Conservation (phyloP, 2,113 vertebrate species). For the Lynx canadensis region DNA sequence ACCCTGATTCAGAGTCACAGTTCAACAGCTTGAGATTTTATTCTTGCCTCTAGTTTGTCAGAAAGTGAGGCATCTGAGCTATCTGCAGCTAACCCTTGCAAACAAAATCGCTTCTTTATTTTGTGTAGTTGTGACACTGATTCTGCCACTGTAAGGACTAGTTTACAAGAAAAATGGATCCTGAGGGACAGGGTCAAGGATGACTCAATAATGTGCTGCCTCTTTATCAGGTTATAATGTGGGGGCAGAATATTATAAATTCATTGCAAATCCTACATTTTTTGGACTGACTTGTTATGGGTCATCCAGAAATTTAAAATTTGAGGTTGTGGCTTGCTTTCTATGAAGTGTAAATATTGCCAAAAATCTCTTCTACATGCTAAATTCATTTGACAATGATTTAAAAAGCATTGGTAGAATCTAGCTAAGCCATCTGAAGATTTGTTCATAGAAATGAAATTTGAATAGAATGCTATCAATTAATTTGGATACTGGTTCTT, state of each 20-base stretch:
- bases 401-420: constrained; percentile 31
- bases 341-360: constrained; percentile 39
- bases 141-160: constrained; percentile 55
- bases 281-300: constrained; percentile 36
- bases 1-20: constrained; percentile 45
- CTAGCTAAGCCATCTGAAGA: neutral
- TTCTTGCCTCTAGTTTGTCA: constrained; percentile 74
- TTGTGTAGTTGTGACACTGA: constrained; percentile 39
- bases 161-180: constrained; percentile 57
- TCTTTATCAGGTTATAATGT: neutral
- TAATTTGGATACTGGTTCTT: constrained; percentile 28
- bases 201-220: neutral
- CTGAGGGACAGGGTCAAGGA: neutral
- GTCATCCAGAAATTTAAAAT: constrained; percentile 46
- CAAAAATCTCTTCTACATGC: constrained; percentile 1
- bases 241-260: neutral
- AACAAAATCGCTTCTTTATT: constrained; percentile 41
- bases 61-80: constrained; percentile 59
- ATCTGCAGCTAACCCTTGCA: constrained; percentile 33
- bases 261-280: neutral
- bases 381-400: constrained; percentile 51
- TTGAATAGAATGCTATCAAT: constrained; percentile 18
- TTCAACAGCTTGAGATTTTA: constrained; percentile 67
- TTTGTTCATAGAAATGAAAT: constrained; percentile 52
- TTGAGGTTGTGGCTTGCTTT: constrained; percentile 46